Base-by-base conservation (phyloP, 2,888 invertebrate species). In the Mythimna impura region DNA sequence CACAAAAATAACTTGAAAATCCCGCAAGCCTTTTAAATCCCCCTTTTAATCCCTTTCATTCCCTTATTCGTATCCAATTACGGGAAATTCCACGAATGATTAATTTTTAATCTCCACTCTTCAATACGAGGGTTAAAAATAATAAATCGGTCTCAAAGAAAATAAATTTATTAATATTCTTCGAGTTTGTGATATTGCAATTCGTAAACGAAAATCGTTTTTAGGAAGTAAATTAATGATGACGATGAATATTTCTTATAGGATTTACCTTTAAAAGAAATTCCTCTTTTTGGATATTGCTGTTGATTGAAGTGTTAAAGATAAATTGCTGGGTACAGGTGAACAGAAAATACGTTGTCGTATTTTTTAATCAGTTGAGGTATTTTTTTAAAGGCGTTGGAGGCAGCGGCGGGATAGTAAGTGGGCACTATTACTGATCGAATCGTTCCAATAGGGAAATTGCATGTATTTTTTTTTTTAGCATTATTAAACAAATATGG, bases 21-120 rank as follows among this genome's bases (percentile, higher is more conserved):
- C 82, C 82, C 67, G 71, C 60, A 52, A 71, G 62, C 78, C 76
- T 66, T 87, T 84, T 78, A 84, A 82, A 78, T 81, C 85, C 78
- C 77, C 71, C 71, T 76, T 78, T 78, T 83, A 84, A 87, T 87
- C 86, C 87, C 34, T 78, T 84, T 80, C 74, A 85, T 85, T 82
- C 85, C 82, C 74, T 86, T 87, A 90, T 90, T 87, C 88, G 79
- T 77, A 87, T 88, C 82, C 90, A 90, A 90, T 90, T 90, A 88
- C 82, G 80, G 68, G 71, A 84, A 87, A 88, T 85, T 83, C 83
- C 76, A 78, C 76, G 78, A 86, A 83, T 84, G 85, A 86, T 88
- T 83, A 83, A 87, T 88, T 89, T 89, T 87, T 88, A 88, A 89
- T 89, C 87, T 82, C 62, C 68, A 71, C 77, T 72, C 78, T 72